These are phyloP conservation scores for Pheosia gnoma DNA, from an alignment of 2,888 invertebrate species.

Conservation along the genomic window DNA sequence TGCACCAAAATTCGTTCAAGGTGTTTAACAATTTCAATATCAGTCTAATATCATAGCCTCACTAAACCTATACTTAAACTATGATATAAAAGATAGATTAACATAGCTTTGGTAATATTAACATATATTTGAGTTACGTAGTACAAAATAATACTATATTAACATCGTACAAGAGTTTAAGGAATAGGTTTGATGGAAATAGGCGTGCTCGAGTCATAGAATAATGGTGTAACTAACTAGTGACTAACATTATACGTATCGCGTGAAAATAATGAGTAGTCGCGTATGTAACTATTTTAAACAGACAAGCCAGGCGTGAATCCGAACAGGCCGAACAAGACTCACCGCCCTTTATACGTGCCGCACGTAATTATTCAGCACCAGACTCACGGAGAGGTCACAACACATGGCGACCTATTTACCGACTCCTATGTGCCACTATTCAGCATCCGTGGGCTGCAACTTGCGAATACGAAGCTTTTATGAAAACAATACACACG, in stretches of 20 bases:
- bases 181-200: background rate
- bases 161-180: background rate
- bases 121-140: conserved; percentile 26
- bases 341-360: too few relatives aligned
- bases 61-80: conserved; percentile 44
- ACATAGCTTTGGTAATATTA: conserved; percentile 57
- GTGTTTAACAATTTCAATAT: conserved; percentile 40
- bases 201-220: background rate
- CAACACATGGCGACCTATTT: background rate
- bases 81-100: conserved; percentile 42
- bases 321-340: too few relatives aligned
- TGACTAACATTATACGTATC: conserved; percentile 1
- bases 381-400: too few relatives aligned
- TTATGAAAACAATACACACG: background rate
- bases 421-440: background rate
- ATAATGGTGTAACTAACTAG: background rate
- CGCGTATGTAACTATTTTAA: too few relatives aligned
- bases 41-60: conserved; percentile 62
- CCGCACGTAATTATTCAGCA: too few relatives aligned
- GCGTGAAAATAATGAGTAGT: too few relatives aligned
- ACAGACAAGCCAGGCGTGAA: too few relatives aligned
- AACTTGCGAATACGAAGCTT: background rate
- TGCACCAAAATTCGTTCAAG: conserved; percentile 11
- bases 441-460: background rate
- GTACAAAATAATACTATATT: background rate